A percentile compares a stretch with the other conserved stretches of the same genome.
Evolutionary conservation across 2,888 invertebrate species (phyloP).

Genomic region (Bombylius major): DNA sequence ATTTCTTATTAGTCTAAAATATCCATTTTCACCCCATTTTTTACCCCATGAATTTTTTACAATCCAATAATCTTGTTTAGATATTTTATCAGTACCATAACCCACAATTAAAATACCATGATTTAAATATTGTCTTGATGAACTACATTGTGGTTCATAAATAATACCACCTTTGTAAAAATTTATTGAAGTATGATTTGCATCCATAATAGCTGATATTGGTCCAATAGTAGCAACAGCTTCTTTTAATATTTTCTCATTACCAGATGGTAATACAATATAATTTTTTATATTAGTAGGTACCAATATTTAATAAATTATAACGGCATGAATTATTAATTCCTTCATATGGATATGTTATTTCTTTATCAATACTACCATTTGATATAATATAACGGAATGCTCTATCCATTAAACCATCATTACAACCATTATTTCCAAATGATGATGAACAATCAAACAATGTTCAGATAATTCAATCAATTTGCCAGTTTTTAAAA

Average conservation of each 20-base stretch:
- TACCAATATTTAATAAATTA: conserved; percentile 53
- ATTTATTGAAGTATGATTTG: conserved; percentile 72
- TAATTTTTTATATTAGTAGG: conserved; percentile 71
- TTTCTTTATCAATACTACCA: too few relatives aligned
- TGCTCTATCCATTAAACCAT: too few relatives aligned
- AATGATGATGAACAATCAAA: not conserved
- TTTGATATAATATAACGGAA: too few relatives aligned
- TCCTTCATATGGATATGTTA: conserved; percentile 74
- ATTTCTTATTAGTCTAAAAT: conserved; percentile 80
- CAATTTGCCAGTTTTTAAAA: not conserved
- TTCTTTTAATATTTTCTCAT: conserved; percentile 56
- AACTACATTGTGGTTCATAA: conserved; percentile 63
- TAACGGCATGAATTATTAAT: conserved; percentile 58
- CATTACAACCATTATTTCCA: not conserved
- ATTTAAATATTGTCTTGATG: conserved; percentile 47
- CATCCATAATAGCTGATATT: conserved; percentile 80
- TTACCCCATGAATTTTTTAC: conserved; percentile 59
- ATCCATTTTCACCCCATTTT: conserved; percentile 72
- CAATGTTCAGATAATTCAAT: not conserved
- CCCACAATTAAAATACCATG: conserved; percentile 50
- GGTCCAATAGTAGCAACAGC: conserved; percentile 80
- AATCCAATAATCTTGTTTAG: conserved; percentile 49
- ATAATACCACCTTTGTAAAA: conserved; percentile 73
- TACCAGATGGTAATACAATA: conserved; percentile 56
- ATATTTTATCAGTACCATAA: conserved; percentile 32